Evolutionary conservation across 1,140 invertebrate species (phyloP).

Genomic region (Coenobita brevimanus): DNA sequence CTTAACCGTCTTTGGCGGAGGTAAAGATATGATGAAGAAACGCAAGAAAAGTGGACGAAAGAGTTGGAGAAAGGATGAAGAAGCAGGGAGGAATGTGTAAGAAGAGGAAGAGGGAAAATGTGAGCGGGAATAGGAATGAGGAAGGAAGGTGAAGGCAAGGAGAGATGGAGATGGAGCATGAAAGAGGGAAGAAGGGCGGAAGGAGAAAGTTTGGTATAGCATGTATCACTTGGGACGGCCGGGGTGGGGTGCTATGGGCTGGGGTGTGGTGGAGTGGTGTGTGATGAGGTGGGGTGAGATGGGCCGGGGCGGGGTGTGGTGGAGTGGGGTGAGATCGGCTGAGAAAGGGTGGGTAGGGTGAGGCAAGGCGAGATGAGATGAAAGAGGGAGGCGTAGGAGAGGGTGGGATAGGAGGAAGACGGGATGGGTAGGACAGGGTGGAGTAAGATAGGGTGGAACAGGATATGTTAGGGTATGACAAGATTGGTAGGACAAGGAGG

Average conservation of each 20-base stretch:
- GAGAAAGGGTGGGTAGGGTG: not conserved
- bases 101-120: conserved; percentile 1
- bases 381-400: not conserved
- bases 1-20: too few relatives aligned
- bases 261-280: not conserved
- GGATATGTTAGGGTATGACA: not conserved
- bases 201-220: too few relatives aligned
- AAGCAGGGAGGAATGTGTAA: not conserved
- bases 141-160: not conserved
- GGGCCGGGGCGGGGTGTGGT: not conserved
- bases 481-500: too few relatives aligned
- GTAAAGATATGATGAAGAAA: too few relatives aligned
- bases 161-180: not conserved
- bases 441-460: not conserved
- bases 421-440: not conserved
- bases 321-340: not conserved
- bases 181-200: not conserved
- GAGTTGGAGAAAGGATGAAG: not conserved
- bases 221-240: too few relatives aligned
- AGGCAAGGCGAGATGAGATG: not conserved
- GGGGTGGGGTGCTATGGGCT: too few relatives aligned
- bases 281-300: not conserved
- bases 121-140: not conserved
- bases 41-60: not conserved
- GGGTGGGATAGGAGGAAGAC: not conserved